Evolutionary conservation across 2,113 vertebrate species (phyloP), one percentile per base, ranked within the genome.

Genomic region (Prochilodus magdalenae): DNA sequence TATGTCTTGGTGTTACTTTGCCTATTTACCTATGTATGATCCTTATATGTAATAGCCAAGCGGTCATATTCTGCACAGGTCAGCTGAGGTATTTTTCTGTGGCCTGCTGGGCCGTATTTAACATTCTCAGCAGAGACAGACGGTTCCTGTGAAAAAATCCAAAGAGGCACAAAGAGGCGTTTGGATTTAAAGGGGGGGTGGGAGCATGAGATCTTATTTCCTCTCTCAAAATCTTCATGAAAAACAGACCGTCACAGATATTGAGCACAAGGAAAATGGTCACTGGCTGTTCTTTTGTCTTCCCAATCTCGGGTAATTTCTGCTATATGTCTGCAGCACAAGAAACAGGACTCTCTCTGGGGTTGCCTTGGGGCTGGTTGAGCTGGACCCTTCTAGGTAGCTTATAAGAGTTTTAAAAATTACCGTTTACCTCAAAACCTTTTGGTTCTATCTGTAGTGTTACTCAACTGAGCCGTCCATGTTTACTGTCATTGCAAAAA

Each of bases 191-290:
- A 74, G 79, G 78, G 76, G 71, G 57, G 55, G 55, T 1, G 55
- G 22, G 57, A 26, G 69, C 55, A 44, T 76, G 78, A 83, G 87
- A 89, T 93, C 86, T 91, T 87, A 91, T 93, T 93, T 91, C 90
- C 88, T 90, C 89, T 89, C 87, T 89, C 88, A 86, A 57, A 90
- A 91, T 84, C 83, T 88, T 92, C 89, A 93, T 91, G 89, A 91
- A 91, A 92, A 93, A 89, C 92, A 93, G 92, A 90, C 90, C 53
- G 20, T 1, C 26, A 81, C 73, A 89, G 88, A 91, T 83, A 86
- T 85, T 87, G 84, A 73, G 76, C 75, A 82, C 88, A 88, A 91
- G 84, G 30, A 67, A 40, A 57, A n/a, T 7, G 6, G 6, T 57
- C 89, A 85, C 74, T 82, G 90, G 85, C 85, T 78, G 66, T 85